Base-by-base conservation (phyloP, 1,140 invertebrate genomes). In the Macrocentrus cingulum region DNA sequence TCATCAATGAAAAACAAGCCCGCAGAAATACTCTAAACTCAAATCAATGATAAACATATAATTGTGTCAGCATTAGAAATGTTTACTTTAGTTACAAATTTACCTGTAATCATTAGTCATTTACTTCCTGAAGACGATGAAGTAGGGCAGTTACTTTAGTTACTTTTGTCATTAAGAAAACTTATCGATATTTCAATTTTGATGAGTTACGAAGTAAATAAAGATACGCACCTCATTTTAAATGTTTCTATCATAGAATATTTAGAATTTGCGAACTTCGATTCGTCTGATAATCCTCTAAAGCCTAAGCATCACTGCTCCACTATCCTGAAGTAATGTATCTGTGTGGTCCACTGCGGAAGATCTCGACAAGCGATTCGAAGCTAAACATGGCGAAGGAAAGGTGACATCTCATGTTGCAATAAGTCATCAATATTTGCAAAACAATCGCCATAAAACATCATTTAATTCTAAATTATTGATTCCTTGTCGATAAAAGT, bases 1-100 rank as follows among this genome's bases (percentile, higher is more conserved):
- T 48, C 39, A 19, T 15, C 36, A 13, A 50, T 15, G 15, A 59
- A 66, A n/a, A n/a, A 70, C 59, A 60, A 39, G 45, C 67, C 65
- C 19, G 55, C 59, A 16, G 23, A 46, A 45, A 61, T 67, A 16
- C 45, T 15, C 25, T 11, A 5, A 11, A 16, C 54, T 1, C 48
- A 60, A 41, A 16, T 68, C 41, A 59, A 53, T 46, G 56, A 57
- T 18, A 50, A 51, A 34, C 46, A 34, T 13, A 34, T 69, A 36
- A 55, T 61, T 13, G 52, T 61, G 25, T 64, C 66, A 36, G 50
- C 65, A 16, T 18, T 64, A 32, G 63, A 69, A 60, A 70, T 69
- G 60, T 50, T 59, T 22, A 51, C 29, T 41, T 61, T 70, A 22
- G 53, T 66, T n/a, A n/a, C n/a, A n/a, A n/a, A n/a, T n/a, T n/a